A percentile compares a stretch with the other conserved stretches of the same genome.
Evolutionary conservation across 2,797 vertebrate species (phyloP).

Genomic region (Schizopygopsis pylzovi): DNA sequence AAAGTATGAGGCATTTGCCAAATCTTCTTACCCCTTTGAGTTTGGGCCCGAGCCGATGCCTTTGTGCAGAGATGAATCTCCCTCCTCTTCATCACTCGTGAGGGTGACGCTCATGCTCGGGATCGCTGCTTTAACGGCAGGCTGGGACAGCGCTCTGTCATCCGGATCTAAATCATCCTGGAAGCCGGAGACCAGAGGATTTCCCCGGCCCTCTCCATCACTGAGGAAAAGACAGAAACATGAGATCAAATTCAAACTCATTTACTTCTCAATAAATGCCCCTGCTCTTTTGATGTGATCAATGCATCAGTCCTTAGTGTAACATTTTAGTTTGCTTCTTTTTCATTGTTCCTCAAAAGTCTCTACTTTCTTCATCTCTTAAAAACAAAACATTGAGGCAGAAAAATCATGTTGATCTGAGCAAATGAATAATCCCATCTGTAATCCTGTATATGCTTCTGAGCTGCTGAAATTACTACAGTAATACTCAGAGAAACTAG

Average conservation of each 20-base stretch:
- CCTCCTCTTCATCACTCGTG: slow-evolving; percentile 80
- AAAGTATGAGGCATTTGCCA: neutral
- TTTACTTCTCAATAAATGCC: neutral
- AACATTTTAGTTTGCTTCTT: neutral
- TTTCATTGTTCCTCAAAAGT: neutral
- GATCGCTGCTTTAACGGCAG: slow-evolving; percentile 33
- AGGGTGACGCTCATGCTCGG: slow-evolving; percentile 73
- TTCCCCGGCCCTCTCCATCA: slow-evolving; percentile 75
- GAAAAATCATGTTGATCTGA: neutral
- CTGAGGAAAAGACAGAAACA: slow-evolving; percentile 64
- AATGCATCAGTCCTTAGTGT: neutral
- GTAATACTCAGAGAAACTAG: neutral
- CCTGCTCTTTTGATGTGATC: neutral
- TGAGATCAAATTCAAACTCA: neutral
- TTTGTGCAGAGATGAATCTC: slow-evolving; percentile 56
- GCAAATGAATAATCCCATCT: neutral
- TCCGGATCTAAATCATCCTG: slow-evolving; percentile 84
- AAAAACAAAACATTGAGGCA: neutral
- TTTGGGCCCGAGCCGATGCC: slow-evolving; percentile 56
- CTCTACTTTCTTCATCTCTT: neutral
- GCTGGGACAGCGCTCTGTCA: slow-evolving; percentile 66
- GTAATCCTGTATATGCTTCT: neutral
- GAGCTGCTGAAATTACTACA: neutral
- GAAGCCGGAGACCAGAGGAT: slow-evolving; percentile 85
- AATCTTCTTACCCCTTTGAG: slow-evolving; percentile 68